Percentiles rank a stretch among this genome's conserved stretches.
Conservation (phyloP, 2,113 vertebrate species). For the Strigops habroptila region DNA sequence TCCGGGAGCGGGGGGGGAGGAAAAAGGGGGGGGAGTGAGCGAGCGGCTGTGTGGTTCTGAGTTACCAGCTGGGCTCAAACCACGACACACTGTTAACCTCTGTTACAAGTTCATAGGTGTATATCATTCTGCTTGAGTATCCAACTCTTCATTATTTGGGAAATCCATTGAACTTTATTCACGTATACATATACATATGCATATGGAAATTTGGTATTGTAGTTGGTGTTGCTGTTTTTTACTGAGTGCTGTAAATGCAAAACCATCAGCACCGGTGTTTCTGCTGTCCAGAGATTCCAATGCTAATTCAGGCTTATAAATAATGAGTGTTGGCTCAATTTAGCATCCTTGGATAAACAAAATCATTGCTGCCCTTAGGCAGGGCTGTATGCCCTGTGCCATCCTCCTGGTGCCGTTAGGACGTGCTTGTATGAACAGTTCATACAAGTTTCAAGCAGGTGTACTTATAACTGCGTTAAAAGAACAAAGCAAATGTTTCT, state of each 20-base stretch:
- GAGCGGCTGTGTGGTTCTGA: too few species aligned
- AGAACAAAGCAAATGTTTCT: rapidly evolving
- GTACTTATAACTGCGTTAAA: background rate
- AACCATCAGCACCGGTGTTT: rapidly evolving
- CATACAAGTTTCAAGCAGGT: background rate
- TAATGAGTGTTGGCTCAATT: rapidly evolving
- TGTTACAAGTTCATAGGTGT: background rate
- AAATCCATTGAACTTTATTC: background rate
- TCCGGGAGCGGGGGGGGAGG: too few species aligned
- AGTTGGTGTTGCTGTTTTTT: rapidly evolving
- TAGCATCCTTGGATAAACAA: too few species aligned
- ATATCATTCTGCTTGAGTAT: rapidly evolving
- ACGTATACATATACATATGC: rapidly evolving
- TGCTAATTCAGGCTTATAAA: background rate
- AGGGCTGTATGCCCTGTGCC: background rate
- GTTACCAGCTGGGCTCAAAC: too few species aligned
- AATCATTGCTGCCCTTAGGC: rapidly evolving
- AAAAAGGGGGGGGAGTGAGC: too few species aligned
- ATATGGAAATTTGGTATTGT: rapidly evolving
- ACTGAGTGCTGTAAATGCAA: background rate
- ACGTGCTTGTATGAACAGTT: rapidly evolving
- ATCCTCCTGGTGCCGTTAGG: rapidly evolving
- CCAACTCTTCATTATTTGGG: background rate
- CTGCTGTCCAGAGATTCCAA: rapidly evolving
- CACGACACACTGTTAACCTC: background rate